These are phyloP conservation scores for Perodicticus potto DNA, from an alignment of 2,797 vertebrate species.

Conservation along the genomic window DNA sequence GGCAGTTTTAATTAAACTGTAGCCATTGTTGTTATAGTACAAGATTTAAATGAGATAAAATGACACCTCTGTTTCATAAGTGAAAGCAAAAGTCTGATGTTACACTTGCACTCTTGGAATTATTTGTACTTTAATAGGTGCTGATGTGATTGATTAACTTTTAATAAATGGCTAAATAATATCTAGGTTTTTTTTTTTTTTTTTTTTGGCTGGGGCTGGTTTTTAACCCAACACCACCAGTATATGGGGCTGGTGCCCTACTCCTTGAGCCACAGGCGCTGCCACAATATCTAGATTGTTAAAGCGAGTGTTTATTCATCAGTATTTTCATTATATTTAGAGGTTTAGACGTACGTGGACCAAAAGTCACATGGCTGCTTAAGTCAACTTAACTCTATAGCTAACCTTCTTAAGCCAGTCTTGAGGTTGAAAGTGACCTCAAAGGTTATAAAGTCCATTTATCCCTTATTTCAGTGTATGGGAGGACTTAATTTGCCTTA, in stretches of 20 bases:
- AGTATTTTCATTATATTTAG: not conserved
- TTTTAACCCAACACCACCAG: too few relatives aligned
- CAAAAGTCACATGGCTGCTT: not conserved
- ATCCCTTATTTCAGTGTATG: not conserved
- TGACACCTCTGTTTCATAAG: constrained; percentile 27
- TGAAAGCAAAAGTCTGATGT: constrained; percentile 36
- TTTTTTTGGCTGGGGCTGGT: too few relatives aligned
- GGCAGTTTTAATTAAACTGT: constrained; percentile 39
- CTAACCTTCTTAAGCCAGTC: not conserved
- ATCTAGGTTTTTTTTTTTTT: not conserved
- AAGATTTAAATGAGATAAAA: constrained; percentile 26
- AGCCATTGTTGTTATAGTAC: not conserved
- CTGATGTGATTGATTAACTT: constrained; percentile 37
- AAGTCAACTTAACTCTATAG: not conserved
- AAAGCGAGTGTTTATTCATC: constrained; percentile 41
- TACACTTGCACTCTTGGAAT: constrained; percentile 38
- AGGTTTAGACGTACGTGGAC: not conserved
- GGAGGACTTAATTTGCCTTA: not conserved
- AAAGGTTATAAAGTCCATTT: not conserved
- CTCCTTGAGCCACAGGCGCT: too few relatives aligned
- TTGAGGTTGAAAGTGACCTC: constrained; percentile 32
- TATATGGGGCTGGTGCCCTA: too few relatives aligned
- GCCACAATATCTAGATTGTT: not conserved
- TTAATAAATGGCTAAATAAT: constrained; percentile 58
- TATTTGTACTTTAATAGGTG: not conserved